A percentile compares a stretch with the other conserved stretches of the same genome.
Evolutionary conservation across 1,140 invertebrate species (phyloP).

Genomic region (Phortica variegata): DNA sequence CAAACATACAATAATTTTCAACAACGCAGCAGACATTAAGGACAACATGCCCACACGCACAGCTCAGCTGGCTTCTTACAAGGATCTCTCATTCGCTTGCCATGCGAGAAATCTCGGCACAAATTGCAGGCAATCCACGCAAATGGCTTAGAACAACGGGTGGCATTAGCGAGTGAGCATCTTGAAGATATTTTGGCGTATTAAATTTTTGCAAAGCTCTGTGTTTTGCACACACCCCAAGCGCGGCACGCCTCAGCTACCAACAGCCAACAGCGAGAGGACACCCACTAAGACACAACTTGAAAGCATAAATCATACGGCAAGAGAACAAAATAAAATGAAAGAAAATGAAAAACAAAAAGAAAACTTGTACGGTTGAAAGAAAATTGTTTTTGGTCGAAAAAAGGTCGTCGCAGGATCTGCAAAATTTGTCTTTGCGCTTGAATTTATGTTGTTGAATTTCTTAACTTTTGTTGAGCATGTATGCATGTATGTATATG

Average conservation of each 20-base stretch:
- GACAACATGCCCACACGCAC: neutral
- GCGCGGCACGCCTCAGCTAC: too few relatives aligned
- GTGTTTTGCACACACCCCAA: neutral
- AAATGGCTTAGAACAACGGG: conserved; percentile 55
- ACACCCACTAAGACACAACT: conserved; percentile 7
- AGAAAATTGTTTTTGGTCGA: conserved; percentile 27
- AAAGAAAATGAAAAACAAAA: conserved; percentile 23
- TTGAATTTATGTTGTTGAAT: conserved; percentile 53
- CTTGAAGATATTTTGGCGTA: neutral
- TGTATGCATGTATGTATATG: too few relatives aligned
- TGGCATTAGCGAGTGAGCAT: conserved; percentile 32
- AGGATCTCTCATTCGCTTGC: too few relatives aligned
- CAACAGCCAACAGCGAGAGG: conserved; percentile 18
- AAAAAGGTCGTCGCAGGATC: conserved; percentile 31
- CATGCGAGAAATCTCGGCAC: conserved; percentile 51
- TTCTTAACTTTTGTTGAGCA: conserved; percentile 18
- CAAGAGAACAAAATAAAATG: conserved; percentile 2
- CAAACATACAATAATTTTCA: too few relatives aligned
- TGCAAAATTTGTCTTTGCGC: conserved; percentile 55
- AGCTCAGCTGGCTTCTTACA: too few relatives aligned
- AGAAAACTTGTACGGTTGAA: conserved; percentile 29
- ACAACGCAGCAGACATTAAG: too few relatives aligned
- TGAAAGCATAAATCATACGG: conserved; percentile 41
- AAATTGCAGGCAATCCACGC: conserved; percentile 55
- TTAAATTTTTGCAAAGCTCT: neutral